These are phyloP conservation scores for Helogale parvula DNA, from an alignment of 2,113 vertebrate genomes.

Conservation along the genomic window DNA sequence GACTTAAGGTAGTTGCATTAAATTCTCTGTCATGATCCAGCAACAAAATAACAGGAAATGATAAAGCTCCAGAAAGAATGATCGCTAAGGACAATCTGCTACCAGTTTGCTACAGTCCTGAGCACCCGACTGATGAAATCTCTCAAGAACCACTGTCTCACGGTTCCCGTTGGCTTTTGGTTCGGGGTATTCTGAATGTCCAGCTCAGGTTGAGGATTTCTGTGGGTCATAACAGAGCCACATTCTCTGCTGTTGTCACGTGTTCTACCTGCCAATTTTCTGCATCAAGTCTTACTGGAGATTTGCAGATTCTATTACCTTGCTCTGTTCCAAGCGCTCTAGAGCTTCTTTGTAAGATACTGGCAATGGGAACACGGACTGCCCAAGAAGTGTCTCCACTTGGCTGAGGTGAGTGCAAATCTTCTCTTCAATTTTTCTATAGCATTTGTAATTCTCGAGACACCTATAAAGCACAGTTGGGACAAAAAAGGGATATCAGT, in stretches of 20 bases:
- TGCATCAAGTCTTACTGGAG: background rate
- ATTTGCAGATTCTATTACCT: slow-evolving; percentile 81
- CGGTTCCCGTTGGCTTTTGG: background rate
- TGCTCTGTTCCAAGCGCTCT: slow-evolving; percentile 86
- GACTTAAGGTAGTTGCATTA: background rate
- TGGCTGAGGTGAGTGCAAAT: slow-evolving; percentile 82
- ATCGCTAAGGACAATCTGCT: background rate
- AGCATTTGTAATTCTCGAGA: slow-evolving; percentile 85
- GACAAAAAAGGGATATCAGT: background rate
- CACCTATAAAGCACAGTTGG: slow-evolving; percentile 84
- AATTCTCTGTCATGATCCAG: background rate
- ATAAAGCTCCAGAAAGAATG: background rate
- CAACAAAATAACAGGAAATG: background rate
- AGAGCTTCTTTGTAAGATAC: slow-evolving; percentile 89
- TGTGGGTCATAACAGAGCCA: background rate
- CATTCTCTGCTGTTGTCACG: background rate
- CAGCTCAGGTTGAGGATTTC: background rate
- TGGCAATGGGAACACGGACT: slow-evolving; percentile 82
- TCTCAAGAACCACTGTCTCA: background rate
- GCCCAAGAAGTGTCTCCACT: slow-evolving; percentile 81
- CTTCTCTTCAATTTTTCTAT: slow-evolving; percentile 82
- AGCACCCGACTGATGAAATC: background rate
- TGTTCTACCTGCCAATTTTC: background rate
- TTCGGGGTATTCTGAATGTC: background rate
- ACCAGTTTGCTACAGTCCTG: fast-evolving